phyloP scores from a whole-genome alignment of 2,888 invertebrate species.

The Dolomedes plantarius region DNA sequence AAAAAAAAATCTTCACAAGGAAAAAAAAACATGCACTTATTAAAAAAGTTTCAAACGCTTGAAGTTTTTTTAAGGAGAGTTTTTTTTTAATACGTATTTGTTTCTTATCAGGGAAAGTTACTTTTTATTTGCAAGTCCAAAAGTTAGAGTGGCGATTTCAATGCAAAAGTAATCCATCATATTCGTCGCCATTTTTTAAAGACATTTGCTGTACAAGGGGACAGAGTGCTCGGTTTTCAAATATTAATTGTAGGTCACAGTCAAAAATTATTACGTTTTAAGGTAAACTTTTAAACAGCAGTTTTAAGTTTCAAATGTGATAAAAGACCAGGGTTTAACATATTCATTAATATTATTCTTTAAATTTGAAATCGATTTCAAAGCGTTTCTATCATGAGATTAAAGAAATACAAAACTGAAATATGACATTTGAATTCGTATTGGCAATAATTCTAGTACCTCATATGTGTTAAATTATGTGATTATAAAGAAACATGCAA shows the following conservation, averaged over 20 bases:
- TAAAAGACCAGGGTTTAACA: no score
- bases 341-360: no score
- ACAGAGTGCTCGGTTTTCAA: background rate
- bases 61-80: background rate
- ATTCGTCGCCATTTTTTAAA: constrained; percentile 45
- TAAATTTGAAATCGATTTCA: no score
- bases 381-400: no score
- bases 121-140: constrained; percentile 59
- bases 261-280: no score
- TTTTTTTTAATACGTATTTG: constrained; percentile 16
- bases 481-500: no score
- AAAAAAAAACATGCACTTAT: background rate
- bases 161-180: constrained; percentile 64
- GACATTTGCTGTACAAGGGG: constrained; percentile 41
- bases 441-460: no score
- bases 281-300: no score
- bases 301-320: no score
- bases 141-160: constrained; percentile 55
- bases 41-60: background rate
- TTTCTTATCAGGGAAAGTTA: constrained; percentile 57
- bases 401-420: no score
- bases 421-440: no score
- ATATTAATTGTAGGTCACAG: background rate
- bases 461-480: no score
- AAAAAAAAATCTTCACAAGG: constrained; percentile 9